phyloP scores from a whole-genome alignment of 2,113 vertebrate species.

The Aegithalos caudatus region DNA sequence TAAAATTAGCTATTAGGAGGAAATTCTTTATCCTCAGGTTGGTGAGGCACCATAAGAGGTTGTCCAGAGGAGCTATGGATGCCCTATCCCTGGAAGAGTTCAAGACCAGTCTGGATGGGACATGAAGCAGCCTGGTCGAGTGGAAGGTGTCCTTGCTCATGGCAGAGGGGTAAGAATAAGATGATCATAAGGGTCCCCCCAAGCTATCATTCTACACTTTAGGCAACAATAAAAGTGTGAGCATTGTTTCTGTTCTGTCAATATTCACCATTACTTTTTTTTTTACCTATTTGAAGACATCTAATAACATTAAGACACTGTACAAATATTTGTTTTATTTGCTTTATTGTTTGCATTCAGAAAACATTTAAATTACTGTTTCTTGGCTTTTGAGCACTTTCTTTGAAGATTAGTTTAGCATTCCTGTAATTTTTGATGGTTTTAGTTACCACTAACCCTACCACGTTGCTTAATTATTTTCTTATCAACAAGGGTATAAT shows the following conservation, averaged over 20 bases:
- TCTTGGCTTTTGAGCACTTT: background rate
- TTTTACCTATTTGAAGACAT: background rate
- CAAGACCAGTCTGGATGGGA: background rate
- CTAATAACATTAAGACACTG: background rate
- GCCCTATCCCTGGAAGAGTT: background rate
- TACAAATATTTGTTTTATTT: background rate
- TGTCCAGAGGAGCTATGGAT: background rate
- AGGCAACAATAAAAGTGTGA: background rate
- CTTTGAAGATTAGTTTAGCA: background rate
- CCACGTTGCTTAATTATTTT: fast-evolving
- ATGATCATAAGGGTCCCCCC: fast-evolving
- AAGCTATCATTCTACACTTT: background rate
- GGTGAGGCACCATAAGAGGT: background rate
- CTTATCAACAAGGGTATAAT: background rate
- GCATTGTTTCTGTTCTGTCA: background rate
- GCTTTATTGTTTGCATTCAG: background rate
- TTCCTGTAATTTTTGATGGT: background rate
- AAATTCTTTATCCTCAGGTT: background rate
- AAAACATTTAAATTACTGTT: background rate
- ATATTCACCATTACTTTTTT: background rate
- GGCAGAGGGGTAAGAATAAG: background rate
- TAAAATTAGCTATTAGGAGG: background rate
- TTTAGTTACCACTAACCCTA: background rate
- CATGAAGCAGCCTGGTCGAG: too few relatives aligned
- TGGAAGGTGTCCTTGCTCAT: background rate